Conservation (phyloP, 2,797 vertebrate genomes). For the Delichon dasypus region DNA sequence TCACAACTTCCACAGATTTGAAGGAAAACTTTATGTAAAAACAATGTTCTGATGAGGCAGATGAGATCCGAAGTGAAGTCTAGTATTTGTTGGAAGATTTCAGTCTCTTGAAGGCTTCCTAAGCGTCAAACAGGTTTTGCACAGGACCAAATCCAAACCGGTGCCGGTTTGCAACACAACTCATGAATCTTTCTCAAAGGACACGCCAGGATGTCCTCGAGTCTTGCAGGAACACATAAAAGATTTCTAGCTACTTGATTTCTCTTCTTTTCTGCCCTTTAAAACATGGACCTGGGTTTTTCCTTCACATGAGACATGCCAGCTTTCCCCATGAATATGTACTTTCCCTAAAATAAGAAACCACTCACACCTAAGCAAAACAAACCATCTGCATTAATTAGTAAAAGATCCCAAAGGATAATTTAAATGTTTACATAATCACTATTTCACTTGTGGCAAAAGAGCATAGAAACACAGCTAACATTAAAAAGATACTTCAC, state of each 20-base stretch:
- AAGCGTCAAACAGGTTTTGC: neutral
- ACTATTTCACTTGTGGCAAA: neutral
- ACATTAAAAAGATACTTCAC: neutral
- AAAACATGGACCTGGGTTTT: neutral
- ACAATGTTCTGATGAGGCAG: neutral
- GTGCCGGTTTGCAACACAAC: neutral
- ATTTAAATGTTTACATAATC: neutral
- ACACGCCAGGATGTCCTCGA: neutral
- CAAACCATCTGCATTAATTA: neutral
- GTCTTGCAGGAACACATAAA: neutral
- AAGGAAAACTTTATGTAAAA: neutral
- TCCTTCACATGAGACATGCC: neutral
- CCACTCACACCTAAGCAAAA: neutral
- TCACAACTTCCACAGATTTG: neutral
- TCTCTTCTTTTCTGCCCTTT: neutral
- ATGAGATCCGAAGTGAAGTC: neutral
- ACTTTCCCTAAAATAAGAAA: neutral
- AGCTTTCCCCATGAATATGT: neutral
- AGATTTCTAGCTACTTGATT: neutral
- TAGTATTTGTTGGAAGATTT: neutral
- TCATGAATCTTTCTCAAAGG: neutral
- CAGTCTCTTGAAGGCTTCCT: neutral
- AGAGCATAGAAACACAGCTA: neutral
- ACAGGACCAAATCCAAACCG: neutral
- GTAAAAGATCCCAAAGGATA: neutral